Conservation (phyloP, 2,113 vertebrate species). For the Melospiza melodia region DNA sequence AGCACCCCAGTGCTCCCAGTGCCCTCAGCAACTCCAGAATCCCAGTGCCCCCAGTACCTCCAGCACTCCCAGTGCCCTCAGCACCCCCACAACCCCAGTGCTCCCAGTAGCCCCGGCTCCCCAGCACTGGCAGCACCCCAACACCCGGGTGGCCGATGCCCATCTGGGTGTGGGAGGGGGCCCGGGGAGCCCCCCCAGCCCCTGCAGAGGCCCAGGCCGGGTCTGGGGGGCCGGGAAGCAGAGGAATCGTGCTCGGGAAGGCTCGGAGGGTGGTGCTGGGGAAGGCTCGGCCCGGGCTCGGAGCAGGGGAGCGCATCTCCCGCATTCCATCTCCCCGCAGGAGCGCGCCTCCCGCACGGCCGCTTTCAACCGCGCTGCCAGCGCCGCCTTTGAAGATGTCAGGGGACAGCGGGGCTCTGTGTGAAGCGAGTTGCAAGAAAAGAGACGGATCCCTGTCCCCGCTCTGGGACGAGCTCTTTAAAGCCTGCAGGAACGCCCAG, state of each 20-base stretch:
- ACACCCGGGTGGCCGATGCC: not conserved
- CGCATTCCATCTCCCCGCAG: not conserved
- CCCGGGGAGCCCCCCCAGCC: not conserved
- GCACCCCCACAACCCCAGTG: not conserved
- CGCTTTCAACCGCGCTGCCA: not conserved
- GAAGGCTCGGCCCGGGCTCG: not conserved
- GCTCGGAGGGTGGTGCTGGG: not conserved
- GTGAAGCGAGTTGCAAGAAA: conserved; percentile 17
- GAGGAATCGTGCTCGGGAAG: not conserved
- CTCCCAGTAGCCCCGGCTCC: too few species aligned
- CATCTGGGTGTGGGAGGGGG: accelerated
- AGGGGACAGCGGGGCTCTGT: conserved; percentile 18
- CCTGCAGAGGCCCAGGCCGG: not conserved
- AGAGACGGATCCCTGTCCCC: not conserved
- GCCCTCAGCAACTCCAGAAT: too few species aligned
- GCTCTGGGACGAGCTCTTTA: not conserved
- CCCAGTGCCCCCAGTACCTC: too few species aligned
- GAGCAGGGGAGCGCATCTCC: not conserved
- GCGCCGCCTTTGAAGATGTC: conserved; percentile 2
- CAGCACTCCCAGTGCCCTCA: too few species aligned
- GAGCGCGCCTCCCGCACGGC: not conserved
- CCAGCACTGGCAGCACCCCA: not conserved
- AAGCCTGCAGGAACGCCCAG: not conserved
- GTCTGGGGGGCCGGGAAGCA: not conserved
- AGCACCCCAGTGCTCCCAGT: too few species aligned